Evolutionary conservation across 2,888 invertebrate genomes (phyloP).

Genomic region (Drosophila paranaensis): DNA sequence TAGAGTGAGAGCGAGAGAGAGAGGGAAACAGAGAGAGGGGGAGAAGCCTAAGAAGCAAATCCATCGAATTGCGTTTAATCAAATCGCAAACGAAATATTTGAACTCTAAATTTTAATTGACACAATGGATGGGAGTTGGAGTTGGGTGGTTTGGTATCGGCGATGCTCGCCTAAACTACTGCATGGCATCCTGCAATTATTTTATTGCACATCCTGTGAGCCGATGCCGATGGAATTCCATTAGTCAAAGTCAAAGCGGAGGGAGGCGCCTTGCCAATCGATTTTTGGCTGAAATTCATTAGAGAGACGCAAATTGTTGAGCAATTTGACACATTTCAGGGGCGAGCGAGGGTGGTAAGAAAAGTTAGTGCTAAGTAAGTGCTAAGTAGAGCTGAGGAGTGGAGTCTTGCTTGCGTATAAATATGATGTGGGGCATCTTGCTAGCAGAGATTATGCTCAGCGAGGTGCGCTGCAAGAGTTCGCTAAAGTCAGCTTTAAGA

Average conservation of each 20-base stretch:
- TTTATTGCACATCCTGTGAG: constrained; percentile 53
- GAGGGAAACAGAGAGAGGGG: no score
- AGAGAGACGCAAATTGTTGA: constrained; percentile 47
- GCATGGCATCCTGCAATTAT: constrained; percentile 56
- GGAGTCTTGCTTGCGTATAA: background rate
- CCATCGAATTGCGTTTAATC: constrained; percentile 10
- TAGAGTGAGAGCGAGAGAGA: no score
- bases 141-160: background rate
- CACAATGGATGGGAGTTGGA: constrained; percentile 8
- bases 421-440: no score
- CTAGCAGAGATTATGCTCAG: no score
- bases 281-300: constrained; percentile 63
- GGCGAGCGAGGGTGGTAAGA: constrained; percentile 21
- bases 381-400: background rate
- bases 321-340: constrained; percentile 60
- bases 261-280: constrained; percentile 44
- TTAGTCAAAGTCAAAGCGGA: constrained; percentile 68
- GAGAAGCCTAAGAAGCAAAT: background rate
- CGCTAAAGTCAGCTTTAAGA: no score
- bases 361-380: background rate
- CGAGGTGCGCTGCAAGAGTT: background rate
- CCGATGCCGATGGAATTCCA: constrained; percentile 60
- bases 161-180: constrained; percentile 49
- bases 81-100: constrained; percentile 27
- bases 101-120: constrained; percentile 18